A percentile compares a stretch with the other conserved stretches of the same genome.
Evolutionary conservation across 1,140 invertebrate genomes (phyloP).

Genomic region (Ptiloglossa arizonensis): DNA sequence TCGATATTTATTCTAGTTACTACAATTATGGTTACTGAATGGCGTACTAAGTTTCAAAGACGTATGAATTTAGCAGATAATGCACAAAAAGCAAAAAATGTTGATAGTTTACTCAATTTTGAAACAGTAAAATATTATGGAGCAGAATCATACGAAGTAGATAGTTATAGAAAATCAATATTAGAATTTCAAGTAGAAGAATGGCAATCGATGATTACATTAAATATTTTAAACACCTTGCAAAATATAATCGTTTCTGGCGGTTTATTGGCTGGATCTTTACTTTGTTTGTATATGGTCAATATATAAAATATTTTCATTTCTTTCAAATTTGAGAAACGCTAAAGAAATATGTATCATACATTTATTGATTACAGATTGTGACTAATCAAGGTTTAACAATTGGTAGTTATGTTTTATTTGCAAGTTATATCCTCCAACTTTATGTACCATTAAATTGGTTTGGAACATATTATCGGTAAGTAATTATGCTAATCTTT

Average conservation of each 20-base stretch:
- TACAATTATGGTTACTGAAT: constrained; percentile 95
- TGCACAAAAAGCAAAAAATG: constrained; percentile 92
- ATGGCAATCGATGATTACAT: constrained; percentile 91
- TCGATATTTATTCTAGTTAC: constrained; percentile 82
- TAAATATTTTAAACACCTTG: constrained; percentile 93
- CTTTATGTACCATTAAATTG: constrained; percentile 98
- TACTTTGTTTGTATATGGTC: constrained; percentile 93
- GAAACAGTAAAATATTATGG: constrained; percentile 99
- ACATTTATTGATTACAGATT: constrained; percentile 72
- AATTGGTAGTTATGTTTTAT: constrained; percentile 97
- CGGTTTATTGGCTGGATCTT: constrained; percentile 92
- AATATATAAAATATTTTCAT: background rate
- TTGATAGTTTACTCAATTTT: constrained; percentile 98
- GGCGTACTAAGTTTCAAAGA: constrained; percentile 96
- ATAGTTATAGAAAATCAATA: constrained; percentile 91
- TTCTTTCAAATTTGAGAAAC: background rate
- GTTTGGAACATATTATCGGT: constrained; percentile 99
- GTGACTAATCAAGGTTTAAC: constrained; percentile 86
- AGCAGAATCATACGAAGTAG: constrained; percentile 94
- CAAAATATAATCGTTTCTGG: constrained; percentile 95
- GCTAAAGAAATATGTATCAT: background rate
- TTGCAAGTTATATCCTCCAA: constrained; percentile 97
- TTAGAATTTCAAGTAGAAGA: constrained; percentile 93
- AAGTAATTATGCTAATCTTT: constrained; percentile 27
- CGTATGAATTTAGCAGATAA: constrained; percentile 97